Evolutionary conservation across 2,888 invertebrate genomes (phyloP), one percentile per base, ranked within the genome.

Genomic region (Parthenolecanium corni): DNA sequence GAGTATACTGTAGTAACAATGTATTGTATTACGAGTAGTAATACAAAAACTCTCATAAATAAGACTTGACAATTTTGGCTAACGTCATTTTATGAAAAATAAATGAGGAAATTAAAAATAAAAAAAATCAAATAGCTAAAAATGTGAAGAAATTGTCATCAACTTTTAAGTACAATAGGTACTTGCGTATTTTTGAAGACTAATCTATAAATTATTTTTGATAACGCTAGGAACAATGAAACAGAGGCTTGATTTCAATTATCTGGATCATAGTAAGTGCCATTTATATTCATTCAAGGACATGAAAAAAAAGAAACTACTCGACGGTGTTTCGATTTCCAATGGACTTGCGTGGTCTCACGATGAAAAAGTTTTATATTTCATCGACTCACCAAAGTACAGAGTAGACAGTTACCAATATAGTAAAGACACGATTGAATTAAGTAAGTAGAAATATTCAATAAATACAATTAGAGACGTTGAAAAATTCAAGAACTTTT

Each of bases 311-410:
- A 47, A 53, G 16, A 24, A n/a, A 38, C 44, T 63, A 36, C 23
- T 63, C 6, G 69, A 67, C 0, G 66, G 71, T 57, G 73, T 86
- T 20, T 80, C 81, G 67, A 81, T 88, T 67, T 82, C 86, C 36
- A 89, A 90, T 74, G 89, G 89, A 0, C 74, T 89, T 40, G 83
- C 85, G 62, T 90, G 89, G 88, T 82, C 85, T 70, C 72, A 77
- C 6, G 74, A 79, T 56, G 75, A 77, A 66, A 80, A 78, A 62
- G 82, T 81, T 23, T 83, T 89, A 77, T 79, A 75, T 69, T 78
- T 72, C 69, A 76, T 75, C 46, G 78, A 79, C 69, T 75, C 76
- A 1, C 66, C 72, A 1, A 73, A 73, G 1, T 65, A 71, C 14
- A 70, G 71, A 42, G 72, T 78, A n/a, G 75, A 72, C 87, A 79